Percentiles rank a stretch among this genome's conserved stretches.
Conservation (phyloP, 2,113 vertebrate species). For the Bos javanicus region DNA sequence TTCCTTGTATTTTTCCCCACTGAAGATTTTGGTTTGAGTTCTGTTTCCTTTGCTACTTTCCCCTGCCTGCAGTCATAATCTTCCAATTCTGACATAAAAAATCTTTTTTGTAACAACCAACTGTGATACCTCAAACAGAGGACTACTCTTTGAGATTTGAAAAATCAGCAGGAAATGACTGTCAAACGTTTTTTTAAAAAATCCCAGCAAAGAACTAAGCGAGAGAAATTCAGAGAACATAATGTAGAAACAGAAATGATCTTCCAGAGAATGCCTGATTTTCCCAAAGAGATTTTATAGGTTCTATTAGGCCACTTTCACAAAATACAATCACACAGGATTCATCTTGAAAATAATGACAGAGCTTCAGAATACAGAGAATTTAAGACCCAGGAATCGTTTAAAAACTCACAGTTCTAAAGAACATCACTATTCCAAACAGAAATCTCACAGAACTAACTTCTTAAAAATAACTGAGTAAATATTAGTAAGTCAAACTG, state of each 20-base stretch:
- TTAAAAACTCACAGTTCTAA: conserved; percentile 40
- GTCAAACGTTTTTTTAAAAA: neutral
- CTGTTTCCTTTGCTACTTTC: conserved; percentile 46
- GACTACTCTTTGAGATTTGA: conserved; percentile 62
- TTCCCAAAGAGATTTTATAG: conserved; percentile 24
- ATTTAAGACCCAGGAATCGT: neutral
- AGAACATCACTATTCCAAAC: conserved; percentile 16
- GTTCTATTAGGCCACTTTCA: conserved; percentile 34
- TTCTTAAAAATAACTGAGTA: conserved; percentile 24
- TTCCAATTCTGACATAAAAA: conserved; percentile 60
- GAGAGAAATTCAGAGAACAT: conserved; percentile 44
- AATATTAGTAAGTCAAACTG: neutral
- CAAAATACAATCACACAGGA: neutral
- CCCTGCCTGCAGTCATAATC: conserved; percentile 58
- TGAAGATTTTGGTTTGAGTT: conserved; percentile 42
- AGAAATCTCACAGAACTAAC: neutral
- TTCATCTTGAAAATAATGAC: conserved; percentile 28
- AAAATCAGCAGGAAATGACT: conserved; percentile 62
- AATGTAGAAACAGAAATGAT: conserved; percentile 50
- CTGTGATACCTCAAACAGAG: conserved; percentile 58
- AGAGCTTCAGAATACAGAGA: neutral
- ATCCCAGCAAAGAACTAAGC: conserved; percentile 42
- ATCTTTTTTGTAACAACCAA: conserved; percentile 45
- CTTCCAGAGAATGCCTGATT: conserved; percentile 39
- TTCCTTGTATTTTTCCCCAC: conserved; percentile 16